phyloP scores from a whole-genome alignment of 2,888 invertebrate species.

The Dilophus febrilis region DNA sequence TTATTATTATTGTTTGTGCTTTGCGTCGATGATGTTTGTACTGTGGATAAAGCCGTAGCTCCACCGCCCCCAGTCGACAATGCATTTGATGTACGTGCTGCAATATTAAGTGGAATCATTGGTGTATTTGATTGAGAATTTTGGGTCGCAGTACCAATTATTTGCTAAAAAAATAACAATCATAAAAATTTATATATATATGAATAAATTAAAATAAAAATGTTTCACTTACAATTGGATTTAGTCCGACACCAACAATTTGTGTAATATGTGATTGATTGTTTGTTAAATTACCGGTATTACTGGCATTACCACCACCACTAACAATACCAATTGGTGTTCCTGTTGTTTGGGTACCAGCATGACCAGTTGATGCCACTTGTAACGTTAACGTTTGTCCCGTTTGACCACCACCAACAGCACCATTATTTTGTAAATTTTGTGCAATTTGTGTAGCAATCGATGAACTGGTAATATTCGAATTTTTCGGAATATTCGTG shows the following conservation, averaged over 20 bases:
- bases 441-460: not conserved
- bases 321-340: constrained; percentile 9
- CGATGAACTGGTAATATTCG: not conserved
- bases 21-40: not conserved
- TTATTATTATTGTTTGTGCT: too few species aligned
- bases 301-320: not conserved
- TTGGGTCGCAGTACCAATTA: not conserved
- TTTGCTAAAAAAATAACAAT: too few species aligned
- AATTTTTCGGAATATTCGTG: constrained; percentile 14
- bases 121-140: not conserved
- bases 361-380: constrained; percentile 9
- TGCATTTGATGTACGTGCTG: not conserved
- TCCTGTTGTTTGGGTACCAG: constrained; percentile 9
- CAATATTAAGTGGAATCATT: not conserved
- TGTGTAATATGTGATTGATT: constrained; percentile 16
- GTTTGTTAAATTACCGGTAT: too few species aligned
- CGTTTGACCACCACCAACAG: constrained; percentile 7
- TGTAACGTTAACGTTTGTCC: constrained; percentile 8
- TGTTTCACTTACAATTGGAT: too few species aligned
- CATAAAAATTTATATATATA: too few species aligned
- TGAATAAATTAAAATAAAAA: too few species aligned
- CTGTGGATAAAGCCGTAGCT: too few species aligned
- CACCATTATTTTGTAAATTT: constrained; percentile 2
- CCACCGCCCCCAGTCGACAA: too few species aligned
- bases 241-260: constrained; percentile 20